Base-by-base conservation (phyloP, 2,113 vertebrate genomes). In the Trachemys scripta region DNA sequence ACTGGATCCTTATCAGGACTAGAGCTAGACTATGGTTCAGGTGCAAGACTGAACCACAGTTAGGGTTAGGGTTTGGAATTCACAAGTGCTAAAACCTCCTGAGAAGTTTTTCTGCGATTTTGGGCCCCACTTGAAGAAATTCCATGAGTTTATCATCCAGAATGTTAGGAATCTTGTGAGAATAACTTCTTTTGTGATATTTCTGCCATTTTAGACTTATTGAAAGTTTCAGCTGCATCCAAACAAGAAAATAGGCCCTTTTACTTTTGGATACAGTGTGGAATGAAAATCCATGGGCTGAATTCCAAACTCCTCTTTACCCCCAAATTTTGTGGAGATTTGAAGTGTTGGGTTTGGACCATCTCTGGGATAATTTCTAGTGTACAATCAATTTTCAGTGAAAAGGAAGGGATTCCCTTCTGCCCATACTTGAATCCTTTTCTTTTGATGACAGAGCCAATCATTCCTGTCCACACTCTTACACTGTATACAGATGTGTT, bases 1-100 rank as follows among this genome's bases (percentile, higher is more conserved):
- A 79, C 49, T 0, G 0, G 1, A 49, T 65, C 94, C 54, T 82
- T 85, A 49, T 1, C 29, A 53, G 38, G 8, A 2, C 75, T 16
- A 88, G 5, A 25, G 45, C 20, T 10, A 4, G 0, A 0, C 0
- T 25, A 38, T 3, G 53, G 5, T 24, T 84, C 10, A 82, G 49
- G 1, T 8, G 7, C 4, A 85, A 56, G 47, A 82, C 88, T 93
- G 50, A 49, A 29, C 12, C 27, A 82, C 89, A 85, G 1, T 1
- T 29, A 78, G 4, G 38, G 78, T 22, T 79, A 78, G 4, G 45
- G 69, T 22, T 81, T 87, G 49, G 78, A 5, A 57, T 79, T 81
- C 57, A 72, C 1, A 19, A 38, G 45, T 29, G 92, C 80, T n/a
- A 0, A 89, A 90, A 76, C 20, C 59, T 94, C 4, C 8, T 85